These are phyloP conservation scores for Hippocampus mohnikei DNA, from an alignment of 2,113 vertebrate genomes.

Conservation along the genomic window DNA sequence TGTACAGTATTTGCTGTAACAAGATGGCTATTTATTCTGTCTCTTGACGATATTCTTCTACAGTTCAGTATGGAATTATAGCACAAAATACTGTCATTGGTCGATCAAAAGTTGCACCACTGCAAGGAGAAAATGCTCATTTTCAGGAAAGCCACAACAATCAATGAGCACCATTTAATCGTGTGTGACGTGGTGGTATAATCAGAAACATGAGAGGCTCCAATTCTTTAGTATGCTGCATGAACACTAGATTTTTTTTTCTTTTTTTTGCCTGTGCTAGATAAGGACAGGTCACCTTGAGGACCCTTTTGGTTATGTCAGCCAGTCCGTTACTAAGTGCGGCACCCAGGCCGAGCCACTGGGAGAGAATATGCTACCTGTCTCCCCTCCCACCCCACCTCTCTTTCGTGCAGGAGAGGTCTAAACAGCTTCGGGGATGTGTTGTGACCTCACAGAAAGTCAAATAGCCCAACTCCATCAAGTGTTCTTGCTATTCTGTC, in stretches of 20 bases:
- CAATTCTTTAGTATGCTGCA: slow-evolving; percentile 51
- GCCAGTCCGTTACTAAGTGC: slow-evolving; percentile 49
- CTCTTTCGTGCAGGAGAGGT: slow-evolving; percentile 25
- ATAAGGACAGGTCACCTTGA: slow-evolving; percentile 60
- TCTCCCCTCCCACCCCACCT: slow-evolving; percentile 15
- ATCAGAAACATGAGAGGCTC: slow-evolving; percentile 7
- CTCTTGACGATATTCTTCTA: too few species aligned
- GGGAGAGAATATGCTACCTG: slow-evolving; percentile 53
- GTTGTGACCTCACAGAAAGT: slow-evolving; percentile 56
- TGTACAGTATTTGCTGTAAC: neutral
- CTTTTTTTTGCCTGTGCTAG: slow-evolving; percentile 30
- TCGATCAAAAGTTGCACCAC: neutral
- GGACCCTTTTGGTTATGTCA: slow-evolving; percentile 52
- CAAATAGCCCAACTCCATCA: slow-evolving; percentile 37
- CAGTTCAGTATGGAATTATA: too few species aligned
- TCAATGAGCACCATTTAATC: neutral
- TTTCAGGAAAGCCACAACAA: neutral
- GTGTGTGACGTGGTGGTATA: neutral
- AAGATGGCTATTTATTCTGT: too few species aligned
- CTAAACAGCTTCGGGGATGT: slow-evolving; percentile 46
- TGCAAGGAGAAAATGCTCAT: slow-evolving; percentile 1
- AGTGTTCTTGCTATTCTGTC: slow-evolving; percentile 27
- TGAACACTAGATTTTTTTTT: slow-evolving; percentile 9
- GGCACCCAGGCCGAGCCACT: slow-evolving; percentile 38
- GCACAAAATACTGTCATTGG: too few species aligned